Base-by-base conservation (phyloP, 1,140 invertebrate species). In the Drosophila triauraria region DNA sequence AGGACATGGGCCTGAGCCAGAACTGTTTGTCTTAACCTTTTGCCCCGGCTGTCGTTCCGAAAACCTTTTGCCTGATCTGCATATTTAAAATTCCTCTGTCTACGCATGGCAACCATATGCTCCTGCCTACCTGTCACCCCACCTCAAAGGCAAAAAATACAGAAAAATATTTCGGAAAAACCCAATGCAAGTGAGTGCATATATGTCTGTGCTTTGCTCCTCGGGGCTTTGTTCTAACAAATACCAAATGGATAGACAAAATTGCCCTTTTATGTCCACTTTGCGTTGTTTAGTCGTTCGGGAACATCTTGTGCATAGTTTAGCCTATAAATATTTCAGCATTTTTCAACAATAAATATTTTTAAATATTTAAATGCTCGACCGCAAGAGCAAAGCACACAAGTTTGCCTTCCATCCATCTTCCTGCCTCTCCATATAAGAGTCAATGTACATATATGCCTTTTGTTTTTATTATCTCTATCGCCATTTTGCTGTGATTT, bases 301-400 rank as follows among this genome's bases (percentile, higher is more conserved):
- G 40, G 63, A 40, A 54, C 51, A 71, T 69, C 68, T 60, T 78
- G 48, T 78, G 81, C 82, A 84, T 84, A 84, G 78, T 72, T 84
- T 59, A 27, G 61, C 72, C 67, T 72, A 84, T 84, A 84, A 84
- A 84, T 84, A 84, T 84, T 84, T 84, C 69, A 68, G 32, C 61
- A 84, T 84, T 84, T 74, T 84, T 84, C 81, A 84, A 69, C 81
- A 84, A 84, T 85, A 84, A 85, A 84, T 84, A 84, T 84, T 80
- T 84, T 84, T 77, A 84, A 84, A 84, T 84, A 84, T 84, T 84
- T 84, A 84, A 84, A 84, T 84, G 65, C 51, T 57, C 43, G 74
- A 78, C 75, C 75, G 61, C 80, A 82, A 50, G 76, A 67, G 65
- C 69, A 75, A 62, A 60, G 56, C 59, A 68, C 75, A 82, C 51